A percentile compares a stretch with the other conserved stretches of the same genome.
phyloP scores from a whole-genome alignment of 1,140 invertebrate genomes.

The Bombyx mandarina region DNA sequence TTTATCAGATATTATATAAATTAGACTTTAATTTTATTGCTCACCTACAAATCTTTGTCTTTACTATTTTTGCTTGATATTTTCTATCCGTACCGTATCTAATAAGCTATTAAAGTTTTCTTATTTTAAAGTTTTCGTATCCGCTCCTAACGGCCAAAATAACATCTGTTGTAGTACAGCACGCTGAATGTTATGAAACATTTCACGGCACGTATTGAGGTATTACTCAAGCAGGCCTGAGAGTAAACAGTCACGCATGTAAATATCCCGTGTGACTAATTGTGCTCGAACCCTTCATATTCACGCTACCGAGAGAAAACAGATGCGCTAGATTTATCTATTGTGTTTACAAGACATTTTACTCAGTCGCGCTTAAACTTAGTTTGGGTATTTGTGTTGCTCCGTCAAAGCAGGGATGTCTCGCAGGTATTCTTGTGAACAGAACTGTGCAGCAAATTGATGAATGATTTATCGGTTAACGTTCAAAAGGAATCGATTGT shows the following conservation, averaged over 20 bases:
- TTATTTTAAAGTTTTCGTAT: too few species aligned
- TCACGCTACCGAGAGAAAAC: slow-evolving; percentile 25
- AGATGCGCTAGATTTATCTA: slow-evolving; percentile 34
- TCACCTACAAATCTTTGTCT: too few species aligned
- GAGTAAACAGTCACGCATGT: slow-evolving; percentile 22
- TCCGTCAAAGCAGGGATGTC: background rate
- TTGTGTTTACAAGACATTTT: slow-evolving; percentile 25
- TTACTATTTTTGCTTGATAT: too few species aligned
- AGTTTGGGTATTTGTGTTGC: slow-evolving; percentile 1
- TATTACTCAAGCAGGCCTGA: slow-evolving; percentile 4
- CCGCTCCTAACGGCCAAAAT: too few species aligned
- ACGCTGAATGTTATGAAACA: too few species aligned
- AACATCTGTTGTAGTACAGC: too few species aligned
- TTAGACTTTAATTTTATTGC: too few species aligned
- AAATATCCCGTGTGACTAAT: slow-evolving; percentile 48
- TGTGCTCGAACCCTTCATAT: slow-evolving; percentile 18
- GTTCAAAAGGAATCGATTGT: too few species aligned
- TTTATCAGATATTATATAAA: too few species aligned
- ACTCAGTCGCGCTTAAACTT: slow-evolving; percentile 7
- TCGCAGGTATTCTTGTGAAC: background rate
- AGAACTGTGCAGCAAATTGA: background rate
- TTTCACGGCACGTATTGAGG: background rate
- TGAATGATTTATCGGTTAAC: background rate
- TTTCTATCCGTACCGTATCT: too few species aligned
- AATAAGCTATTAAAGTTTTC: too few species aligned